Base-by-base conservation (phyloP, 2,888 invertebrate species). In the Megaustenia siamemsis region DNA sequence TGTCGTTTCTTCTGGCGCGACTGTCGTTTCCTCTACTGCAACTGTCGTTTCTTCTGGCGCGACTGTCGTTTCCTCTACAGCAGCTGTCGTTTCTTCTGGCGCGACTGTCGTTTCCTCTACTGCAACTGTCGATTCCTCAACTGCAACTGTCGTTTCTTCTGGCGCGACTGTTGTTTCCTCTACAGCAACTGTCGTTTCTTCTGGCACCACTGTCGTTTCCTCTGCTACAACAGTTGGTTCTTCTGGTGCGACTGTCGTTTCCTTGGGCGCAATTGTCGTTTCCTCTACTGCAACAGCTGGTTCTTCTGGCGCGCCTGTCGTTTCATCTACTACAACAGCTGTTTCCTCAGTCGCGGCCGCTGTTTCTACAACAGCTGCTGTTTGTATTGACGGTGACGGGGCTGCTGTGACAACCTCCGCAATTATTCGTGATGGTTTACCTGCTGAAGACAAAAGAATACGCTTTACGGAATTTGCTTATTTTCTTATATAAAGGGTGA, bases 1-100 rank as follows among this genome's bases (percentile, higher is more conserved):
- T 38, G 69, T 69, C 21, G 69, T 69, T 40, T 69, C 69, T 69
- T 69, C n/a, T n/a, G n/a, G n/a, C n/a, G n/a, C n/a, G n/a, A n/a
- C n/a, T n/a, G n/a, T n/a, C 1, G 66, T 56, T 28, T 43, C 63
- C 28, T 28, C 63, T 18, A 15, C n/a, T 78, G 32, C 18, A 12
- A 18, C 40, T 43, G 66, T 28, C 32, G 28, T 66, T 69, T 28
- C 69, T 80, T 32, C 69, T 12, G n/a, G 1, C 49, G 24, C 35
- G 1, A 38, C 49, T 63, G 78, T 56, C 1, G 63, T 56, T 40
- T 43, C 63, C n/a, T 28, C 78, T 24, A 28, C 63, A 40, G 24
- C 28, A 18, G 38, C 80, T 69, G 53, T 43, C 53, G 49, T n/a
- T 69, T 49, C 69, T 49, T 49, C 69, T 35, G 24, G 6, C 35